These are phyloP conservation scores for Lacerta agilis DNA, from an alignment of 2,797 vertebrate species.

Conservation along the genomic window DNA sequence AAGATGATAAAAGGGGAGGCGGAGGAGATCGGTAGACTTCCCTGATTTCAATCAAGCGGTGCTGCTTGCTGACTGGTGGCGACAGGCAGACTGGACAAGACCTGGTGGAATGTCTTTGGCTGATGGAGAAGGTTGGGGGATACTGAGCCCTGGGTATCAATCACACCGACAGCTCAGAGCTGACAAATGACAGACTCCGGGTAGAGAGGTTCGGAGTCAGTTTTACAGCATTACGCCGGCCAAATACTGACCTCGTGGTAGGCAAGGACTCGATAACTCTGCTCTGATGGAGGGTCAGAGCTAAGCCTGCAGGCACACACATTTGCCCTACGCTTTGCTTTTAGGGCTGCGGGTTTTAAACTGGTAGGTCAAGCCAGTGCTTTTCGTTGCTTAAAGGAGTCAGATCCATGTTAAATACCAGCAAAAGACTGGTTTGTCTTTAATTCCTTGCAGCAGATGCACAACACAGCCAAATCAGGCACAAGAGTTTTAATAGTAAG, in stretches of 20 bases:
- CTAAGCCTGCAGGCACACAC: too few relatives aligned
- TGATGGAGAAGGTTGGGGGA: conserved; percentile 68
- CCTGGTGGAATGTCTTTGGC: conserved; percentile 74
- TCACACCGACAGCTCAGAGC: conserved; percentile 68
- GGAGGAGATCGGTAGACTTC: conserved; percentile 27
- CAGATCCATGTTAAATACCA: background rate
- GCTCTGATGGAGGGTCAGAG: background rate
- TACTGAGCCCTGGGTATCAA: conserved; percentile 77
- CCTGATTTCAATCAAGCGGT: conserved; percentile 40
- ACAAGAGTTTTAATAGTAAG: too few relatives aligned
- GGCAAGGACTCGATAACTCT: background rate
- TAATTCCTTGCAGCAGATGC: background rate
- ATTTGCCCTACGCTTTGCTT: background rate
- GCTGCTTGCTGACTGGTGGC: conserved; percentile 43
- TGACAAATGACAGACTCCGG: conserved; percentile 79
- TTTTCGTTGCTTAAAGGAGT: background rate
- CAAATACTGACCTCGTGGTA: conserved; percentile 9
- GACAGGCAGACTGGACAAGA: conserved; percentile 52
- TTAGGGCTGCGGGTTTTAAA: background rate
- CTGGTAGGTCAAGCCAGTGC: background rate
- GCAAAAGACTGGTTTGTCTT: background rate
- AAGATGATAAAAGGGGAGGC: conserved; percentile 45
- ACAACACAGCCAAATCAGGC: background rate
- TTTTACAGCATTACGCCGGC: background rate
- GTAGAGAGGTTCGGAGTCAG: conserved; percentile 19